Evolutionary conservation across 2,113 vertebrate species (phyloP).

Genomic region (Micromys minutus): DNA sequence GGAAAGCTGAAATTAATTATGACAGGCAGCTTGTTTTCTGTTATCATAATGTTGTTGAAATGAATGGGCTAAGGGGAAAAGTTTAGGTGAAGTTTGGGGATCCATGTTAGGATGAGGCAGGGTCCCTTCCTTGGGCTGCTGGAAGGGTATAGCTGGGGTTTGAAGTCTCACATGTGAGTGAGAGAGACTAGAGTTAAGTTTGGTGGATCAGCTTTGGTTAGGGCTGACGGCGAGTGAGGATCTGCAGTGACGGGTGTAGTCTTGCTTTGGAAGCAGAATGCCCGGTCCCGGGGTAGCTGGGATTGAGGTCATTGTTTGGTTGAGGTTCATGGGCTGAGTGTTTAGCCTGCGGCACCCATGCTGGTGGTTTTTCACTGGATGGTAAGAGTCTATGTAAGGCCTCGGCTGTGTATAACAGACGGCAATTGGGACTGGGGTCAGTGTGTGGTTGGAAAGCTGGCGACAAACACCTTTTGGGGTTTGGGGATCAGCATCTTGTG

Average conservation of each 20-base stretch:
- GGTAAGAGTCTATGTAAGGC: background rate
- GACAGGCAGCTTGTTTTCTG: background rate
- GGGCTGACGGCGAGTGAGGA: background rate
- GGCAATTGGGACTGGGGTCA: background rate
- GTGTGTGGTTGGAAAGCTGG: slow-evolving; percentile 13
- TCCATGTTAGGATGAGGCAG: background rate
- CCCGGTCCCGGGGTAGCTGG: background rate
- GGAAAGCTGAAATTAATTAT: background rate
- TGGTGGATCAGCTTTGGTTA: background rate
- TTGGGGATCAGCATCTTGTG: background rate
- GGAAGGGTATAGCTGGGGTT: background rate
- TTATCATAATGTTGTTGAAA: background rate
- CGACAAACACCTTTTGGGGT: background rate
- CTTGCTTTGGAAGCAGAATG: slow-evolving; percentile 14
- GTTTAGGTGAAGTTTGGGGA: background rate
- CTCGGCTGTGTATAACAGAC: background rate
- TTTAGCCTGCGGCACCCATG: slow-evolving; percentile 19
- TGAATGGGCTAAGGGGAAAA: background rate
- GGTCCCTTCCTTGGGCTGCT: too few species aligned
- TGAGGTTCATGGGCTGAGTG: background rate
- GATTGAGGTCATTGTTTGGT: slow-evolving; percentile 50
- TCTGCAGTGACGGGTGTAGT: background rate
- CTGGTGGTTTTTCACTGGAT: background rate
- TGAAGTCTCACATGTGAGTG: background rate
- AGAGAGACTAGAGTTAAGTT: background rate